Evolutionary conservation across 2,888 invertebrate species (phyloP), one percentile per base, ranked within the genome.

Genomic region (Perizoma flavofasciatum): DNA sequence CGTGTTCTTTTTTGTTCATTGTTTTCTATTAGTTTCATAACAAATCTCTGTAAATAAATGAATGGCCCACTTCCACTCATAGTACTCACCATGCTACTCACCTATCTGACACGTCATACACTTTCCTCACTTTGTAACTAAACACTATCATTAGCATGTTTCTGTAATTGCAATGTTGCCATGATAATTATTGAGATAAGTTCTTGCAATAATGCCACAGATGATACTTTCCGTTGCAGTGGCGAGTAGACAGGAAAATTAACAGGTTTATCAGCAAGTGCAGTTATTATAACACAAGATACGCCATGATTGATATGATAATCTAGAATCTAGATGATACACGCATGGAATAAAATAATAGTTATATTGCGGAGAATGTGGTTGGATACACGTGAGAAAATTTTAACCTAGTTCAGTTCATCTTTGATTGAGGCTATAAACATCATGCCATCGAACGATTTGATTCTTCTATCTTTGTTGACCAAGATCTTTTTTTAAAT

Each of bases 191-290:
- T 47, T 8, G 47, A 43, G 43, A 52, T 58, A 52, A 49, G 48
- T 49, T 32, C 49, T 50, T 37, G 33, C 32, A 37, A 9, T 53
- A 34, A 50, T 50, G 37, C 49, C 44, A 44, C 35, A 22, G 55
- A 41, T n/a, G 3, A 35, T 41, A 44, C 35, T 46, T 35, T 56
- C 44, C 44, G 44, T 35, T 44, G 44, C 43, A 6, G 10, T 40
- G 11, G 39, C 37, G 53, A 49, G 49, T 50, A 49, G 53, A 61
- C 46, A 41, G 49, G 56, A 61, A 54, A 61, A 61, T 49, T 33
- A 46, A 50, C 61, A 39, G 40, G 53, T 57, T 49, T 49, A 33
- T 57, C 22, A 37, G 37, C 39, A 44, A 48, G 48, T 46, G 54
- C 55, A 55, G 59, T 59, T 59, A 58, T 37, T 22, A 22, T 7